These are phyloP conservation scores for Ageneiosus marmoratus DNA, from an alignment of 2,113 vertebrate genomes.

Conservation along the genomic window DNA sequence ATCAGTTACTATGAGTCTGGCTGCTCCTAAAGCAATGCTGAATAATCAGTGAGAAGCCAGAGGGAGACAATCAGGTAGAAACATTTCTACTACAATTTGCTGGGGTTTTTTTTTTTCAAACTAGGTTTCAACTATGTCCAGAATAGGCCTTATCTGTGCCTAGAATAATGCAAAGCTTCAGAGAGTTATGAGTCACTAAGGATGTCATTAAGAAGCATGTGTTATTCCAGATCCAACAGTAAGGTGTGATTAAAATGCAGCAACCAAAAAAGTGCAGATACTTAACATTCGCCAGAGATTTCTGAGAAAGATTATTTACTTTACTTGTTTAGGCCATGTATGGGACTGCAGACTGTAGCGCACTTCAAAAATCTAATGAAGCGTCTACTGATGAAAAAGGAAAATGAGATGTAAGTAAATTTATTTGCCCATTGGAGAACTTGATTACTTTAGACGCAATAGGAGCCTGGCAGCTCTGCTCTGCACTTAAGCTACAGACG, in stretches of 20 bases:
- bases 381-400: constrained; percentile 20
- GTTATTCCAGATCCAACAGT: neutral
- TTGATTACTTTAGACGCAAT: constrained; percentile 10
- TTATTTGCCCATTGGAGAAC: constrained; percentile 12
- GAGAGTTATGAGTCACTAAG: constrained; percentile 11
- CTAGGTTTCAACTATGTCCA: neutral
- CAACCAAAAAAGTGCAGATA: constrained; percentile 2
- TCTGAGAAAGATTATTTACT: constrained; percentile 31
- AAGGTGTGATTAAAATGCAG: constrained; percentile 9
- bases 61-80: constrained; percentile 6
- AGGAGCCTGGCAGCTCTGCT: neutral
- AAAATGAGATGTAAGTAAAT: constrained; percentile 33
- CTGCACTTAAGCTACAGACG: neutral
- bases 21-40: neutral
- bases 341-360: neutral
- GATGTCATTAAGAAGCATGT: constrained; percentile 26
- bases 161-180: constrained; percentile 20
- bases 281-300: constrained; percentile 23
- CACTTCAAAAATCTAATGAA: constrained; percentile 26
- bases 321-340: neutral
- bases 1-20: constrained; percentile 18
- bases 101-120: neutral
- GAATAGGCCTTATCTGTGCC: neutral
- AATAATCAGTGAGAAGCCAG: neutral
- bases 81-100: neutral